Conservation (phyloP, 2,113 vertebrate genomes). For the Astatoreochromis straeleni region DNA sequence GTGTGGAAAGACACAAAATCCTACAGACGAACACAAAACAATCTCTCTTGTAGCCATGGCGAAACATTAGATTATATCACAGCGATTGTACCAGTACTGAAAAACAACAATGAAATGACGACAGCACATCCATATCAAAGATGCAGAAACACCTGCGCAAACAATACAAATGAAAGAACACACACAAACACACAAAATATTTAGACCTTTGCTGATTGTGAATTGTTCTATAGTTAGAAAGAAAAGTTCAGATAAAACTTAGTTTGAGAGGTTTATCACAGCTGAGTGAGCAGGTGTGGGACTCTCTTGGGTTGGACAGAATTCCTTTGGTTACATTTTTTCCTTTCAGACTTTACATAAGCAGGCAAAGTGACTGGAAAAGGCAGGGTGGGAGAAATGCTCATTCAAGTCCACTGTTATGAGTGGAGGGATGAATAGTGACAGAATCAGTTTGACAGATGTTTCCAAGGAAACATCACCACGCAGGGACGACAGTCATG, state of each 20-base stretch:
- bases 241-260: neutral
- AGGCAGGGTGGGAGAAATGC: neutral
- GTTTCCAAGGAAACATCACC: neutral
- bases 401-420: neutral
- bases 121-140: neutral
- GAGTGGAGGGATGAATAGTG: neutral
- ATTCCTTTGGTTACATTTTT: neutral
- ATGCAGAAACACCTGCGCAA: constrained; percentile 13
- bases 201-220: constrained; percentile 37
- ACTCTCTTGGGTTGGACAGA: constrained; percentile 10
- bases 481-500: neutral
- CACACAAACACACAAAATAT: neutral
- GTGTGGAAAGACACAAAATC: neutral
- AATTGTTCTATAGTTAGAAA: constrained; percentile 19
- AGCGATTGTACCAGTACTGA: neutral
- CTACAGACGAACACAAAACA: neutral
- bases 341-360: neutral
- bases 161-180: neutral
- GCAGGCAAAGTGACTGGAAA: neutral
- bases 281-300: constrained; percentile 24
- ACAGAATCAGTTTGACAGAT: too few relatives aligned
- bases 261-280: neutral
- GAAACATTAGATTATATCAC: neutral
- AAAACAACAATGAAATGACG: neutral
- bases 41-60: neutral